These are phyloP conservation scores for Diachasma alloeum DNA, from an alignment of 1,140 invertebrate species.

Conservation along the genomic window DNA sequence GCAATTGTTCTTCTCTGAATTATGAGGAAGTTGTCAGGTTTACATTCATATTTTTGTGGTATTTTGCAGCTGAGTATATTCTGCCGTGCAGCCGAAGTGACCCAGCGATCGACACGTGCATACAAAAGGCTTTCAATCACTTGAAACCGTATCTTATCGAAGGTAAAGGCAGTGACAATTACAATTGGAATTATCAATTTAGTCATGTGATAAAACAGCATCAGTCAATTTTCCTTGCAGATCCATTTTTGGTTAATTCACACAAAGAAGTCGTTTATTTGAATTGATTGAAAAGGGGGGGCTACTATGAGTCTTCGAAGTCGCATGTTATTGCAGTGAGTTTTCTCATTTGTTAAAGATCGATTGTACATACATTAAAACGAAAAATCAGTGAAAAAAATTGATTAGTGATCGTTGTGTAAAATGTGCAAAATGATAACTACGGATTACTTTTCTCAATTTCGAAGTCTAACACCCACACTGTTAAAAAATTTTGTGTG, in stretches of 20 bases:
- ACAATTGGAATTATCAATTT: neutral
- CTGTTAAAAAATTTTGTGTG: too few relatives aligned
- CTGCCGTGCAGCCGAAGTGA: constrained; percentile 73
- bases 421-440: too few relatives aligned
- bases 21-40: neutral
- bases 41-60: neutral
- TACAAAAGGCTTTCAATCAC: constrained; percentile 75
- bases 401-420: too few relatives aligned
- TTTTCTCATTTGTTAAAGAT: too few relatives aligned
- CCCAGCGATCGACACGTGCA: constrained; percentile 73
- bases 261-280: too few relatives aligned
- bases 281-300: too few relatives aligned
- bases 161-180: constrained; percentile 58
- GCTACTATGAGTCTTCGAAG: too few relatives aligned
- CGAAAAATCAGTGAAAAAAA: too few relatives aligned
- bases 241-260: neutral
- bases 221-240: neutral
- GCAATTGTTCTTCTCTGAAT: constrained; percentile 10
- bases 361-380: too few relatives aligned
- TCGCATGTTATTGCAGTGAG: too few relatives aligned
- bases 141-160: constrained; percentile 73
- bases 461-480: too few relatives aligned
- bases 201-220: neutral
- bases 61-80: constrained; percentile 74
- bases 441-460: too few relatives aligned